Base-by-base conservation (phyloP, 2,113 vertebrate genomes). In the Argyrosomus japonicus region DNA sequence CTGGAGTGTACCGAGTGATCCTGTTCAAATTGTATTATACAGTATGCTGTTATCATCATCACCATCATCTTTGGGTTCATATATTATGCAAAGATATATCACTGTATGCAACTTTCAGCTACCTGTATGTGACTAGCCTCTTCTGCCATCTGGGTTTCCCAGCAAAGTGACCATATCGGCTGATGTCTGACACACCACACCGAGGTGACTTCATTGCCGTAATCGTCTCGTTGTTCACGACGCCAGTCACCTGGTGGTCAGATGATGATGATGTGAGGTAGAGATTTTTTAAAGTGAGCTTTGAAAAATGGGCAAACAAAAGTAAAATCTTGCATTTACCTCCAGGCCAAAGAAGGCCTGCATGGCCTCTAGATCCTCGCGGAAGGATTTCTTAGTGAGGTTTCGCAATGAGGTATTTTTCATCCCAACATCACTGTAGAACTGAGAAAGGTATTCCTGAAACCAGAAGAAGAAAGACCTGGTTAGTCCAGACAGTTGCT, bases 41-140 rank as follows among this genome's bases (percentile, higher is more conserved):
- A 12, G 3, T 11, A 45, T 14, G n/a, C 43, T 60, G 50, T 13
- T 12, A 25, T 21, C 29, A 45, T 61, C 12, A 21, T 29, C 0
- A 47, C n/a, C 6, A 19, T 15, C n/a, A 2, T 51, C 6, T 56
- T 13, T 12, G 9, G 3, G 13, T 68, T 40, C 36, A 40, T 40
- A 40, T 40, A 40, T 40, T 40, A 40, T 40, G 36, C 36, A 8
- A 29, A 15, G 6, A 29, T 29, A 9, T 70, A 9, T 13, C 4
- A 0, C 4, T 6, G 45, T 18, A 23, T 21, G 6, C 14, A 47
- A 21, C 57, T 15, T 29, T n/a, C 12, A 25, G 14, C 71, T 81
- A 96, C 94, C 95, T 96, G 91, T 96, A 94, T 5, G 93, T 96
- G 71, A 96, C 73, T n/a, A 68, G 86, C 50, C 84, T 93, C 79